Percentiles rank a stretch among this genome's conserved stretches.
Conservation (phyloP, 2,888 invertebrate species). For the Actias luna region DNA sequence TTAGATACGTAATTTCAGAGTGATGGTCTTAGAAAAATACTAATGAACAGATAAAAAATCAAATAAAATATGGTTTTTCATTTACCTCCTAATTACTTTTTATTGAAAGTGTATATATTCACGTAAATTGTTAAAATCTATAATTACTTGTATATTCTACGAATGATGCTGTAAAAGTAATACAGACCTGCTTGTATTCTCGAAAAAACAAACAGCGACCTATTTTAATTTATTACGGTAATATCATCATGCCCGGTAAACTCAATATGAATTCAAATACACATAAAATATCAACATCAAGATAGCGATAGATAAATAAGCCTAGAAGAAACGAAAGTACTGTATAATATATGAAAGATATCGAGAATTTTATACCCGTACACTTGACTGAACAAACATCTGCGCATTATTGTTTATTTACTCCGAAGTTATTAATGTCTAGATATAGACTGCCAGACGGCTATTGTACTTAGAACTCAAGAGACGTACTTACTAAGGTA, state of each 20-base stretch:
- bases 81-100: no score
- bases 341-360: not conserved
- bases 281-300: not conserved
- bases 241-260: not conserved
- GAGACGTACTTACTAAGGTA: not conserved
- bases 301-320: not conserved
- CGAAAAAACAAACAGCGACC: not conserved
- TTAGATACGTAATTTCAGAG: no score
- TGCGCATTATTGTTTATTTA: constrained; percentile 8
- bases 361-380: not conserved
- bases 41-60: no score
- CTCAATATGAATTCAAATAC: not conserved
- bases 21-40: no score
- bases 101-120: no score
- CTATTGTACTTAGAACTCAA: not conserved
- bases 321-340: not conserved
- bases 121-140: no score
- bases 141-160: no score
- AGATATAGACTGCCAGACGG: not conserved
- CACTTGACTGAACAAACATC: not conserved
- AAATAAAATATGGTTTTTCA: no score
- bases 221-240: not conserved
- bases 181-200: not conserved
- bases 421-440: not conserved
- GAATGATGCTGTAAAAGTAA: not conserved